Percentiles rank a stretch among this genome's conserved stretches.
Evolutionary conservation across 2,888 invertebrate genomes (phyloP).

Genomic region (Copidosoma aretas): DNA sequence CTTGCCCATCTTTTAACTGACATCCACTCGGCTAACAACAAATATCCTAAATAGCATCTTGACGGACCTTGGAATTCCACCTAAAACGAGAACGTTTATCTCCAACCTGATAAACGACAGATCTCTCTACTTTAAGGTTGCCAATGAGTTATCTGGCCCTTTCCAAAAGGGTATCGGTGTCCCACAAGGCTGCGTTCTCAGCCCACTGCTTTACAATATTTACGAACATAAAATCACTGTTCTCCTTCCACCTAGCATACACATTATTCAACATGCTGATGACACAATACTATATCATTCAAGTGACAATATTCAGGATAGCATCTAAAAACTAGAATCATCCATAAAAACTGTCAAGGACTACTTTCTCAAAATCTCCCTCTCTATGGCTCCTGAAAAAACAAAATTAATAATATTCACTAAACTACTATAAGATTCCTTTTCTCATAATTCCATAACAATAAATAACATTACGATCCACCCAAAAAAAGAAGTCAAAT

Average conservation of each 20-base stretch:
- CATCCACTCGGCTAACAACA: not conserved
- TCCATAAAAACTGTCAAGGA: too few relatives aligned
- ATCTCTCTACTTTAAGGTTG: slow-evolving; percentile 12
- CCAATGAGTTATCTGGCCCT: slow-evolving; percentile 9
- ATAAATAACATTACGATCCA: not conserved
- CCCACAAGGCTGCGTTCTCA: slow-evolving; percentile 14
- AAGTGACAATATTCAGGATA: not conserved
- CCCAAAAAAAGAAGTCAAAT: too few relatives aligned
- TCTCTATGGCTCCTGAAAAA: too few relatives aligned
- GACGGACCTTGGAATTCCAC: slow-evolving; percentile 1
- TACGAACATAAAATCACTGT: not conserved
- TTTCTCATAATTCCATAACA: not conserved
- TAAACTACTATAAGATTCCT: too few relatives aligned
- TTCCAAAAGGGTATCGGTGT: slow-evolving; percentile 7
- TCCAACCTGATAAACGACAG: slow-evolving; percentile 12
- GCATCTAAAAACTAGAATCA: not conserved
- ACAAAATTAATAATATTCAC: too few relatives aligned
- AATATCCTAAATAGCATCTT: not conserved
- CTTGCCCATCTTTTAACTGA: not conserved
- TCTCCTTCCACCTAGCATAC: too few relatives aligned
- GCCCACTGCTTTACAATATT: slow-evolving; percentile 11
- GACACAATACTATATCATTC: slow-evolving; percentile 1
- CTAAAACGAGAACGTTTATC: slow-evolving; percentile 14
- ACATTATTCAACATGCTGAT: slow-evolving; percentile 13
- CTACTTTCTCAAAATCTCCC: too few relatives aligned